Conservation (phyloP, 1,140 invertebrate genomes). For the Pachypeltis micranthus region DNA sequence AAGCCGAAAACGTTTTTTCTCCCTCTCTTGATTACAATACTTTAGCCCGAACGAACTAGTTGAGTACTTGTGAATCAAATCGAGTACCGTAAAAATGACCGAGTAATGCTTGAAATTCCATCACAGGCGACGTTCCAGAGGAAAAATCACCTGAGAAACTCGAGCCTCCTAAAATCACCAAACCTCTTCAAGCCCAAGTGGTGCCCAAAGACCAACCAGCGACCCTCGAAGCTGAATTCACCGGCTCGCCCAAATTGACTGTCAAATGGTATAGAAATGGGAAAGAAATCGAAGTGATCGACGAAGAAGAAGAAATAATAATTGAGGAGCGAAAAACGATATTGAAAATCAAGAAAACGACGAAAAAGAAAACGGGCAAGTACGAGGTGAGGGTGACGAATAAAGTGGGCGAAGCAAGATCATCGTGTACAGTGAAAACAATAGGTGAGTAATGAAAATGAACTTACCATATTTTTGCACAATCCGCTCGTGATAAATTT, state of each 20-base stretch:
- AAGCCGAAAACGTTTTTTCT: too few relatives aligned
- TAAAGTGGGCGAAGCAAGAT: conserved; percentile 59
- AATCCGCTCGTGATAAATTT: conserved; percentile 7
- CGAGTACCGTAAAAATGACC: too few relatives aligned
- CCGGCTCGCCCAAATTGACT: conserved; percentile 54
- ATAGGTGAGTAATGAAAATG: conserved; percentile 30
- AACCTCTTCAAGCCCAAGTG: conserved; percentile 52
- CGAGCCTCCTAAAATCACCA: conserved; percentile 52
- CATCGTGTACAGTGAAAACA: conserved; percentile 58
- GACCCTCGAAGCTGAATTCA: conserved; percentile 54
- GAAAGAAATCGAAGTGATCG: conserved; percentile 55
- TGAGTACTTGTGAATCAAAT: too few relatives aligned
- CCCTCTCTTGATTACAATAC: too few relatives aligned
- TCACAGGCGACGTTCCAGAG: conserved; percentile 15
- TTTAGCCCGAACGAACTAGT: too few relatives aligned
- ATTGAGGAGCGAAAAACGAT: conserved; percentile 52
- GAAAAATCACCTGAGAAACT: conserved; percentile 26
- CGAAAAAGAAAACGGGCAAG: conserved; percentile 65
- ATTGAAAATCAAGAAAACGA: conserved; percentile 53
- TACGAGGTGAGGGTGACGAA: conserved; percentile 72
- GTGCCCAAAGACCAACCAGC: conserved; percentile 46
- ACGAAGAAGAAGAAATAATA: conserved; percentile 47
- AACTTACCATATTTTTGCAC: not conserved
- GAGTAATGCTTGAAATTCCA: too few relatives aligned
- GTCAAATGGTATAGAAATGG: conserved; percentile 84